A percentile compares a stretch with the other conserved stretches of the same genome.
Conservation (phyloP, 2,113 vertebrate species). For the Stigmatopora nigra region DNA sequence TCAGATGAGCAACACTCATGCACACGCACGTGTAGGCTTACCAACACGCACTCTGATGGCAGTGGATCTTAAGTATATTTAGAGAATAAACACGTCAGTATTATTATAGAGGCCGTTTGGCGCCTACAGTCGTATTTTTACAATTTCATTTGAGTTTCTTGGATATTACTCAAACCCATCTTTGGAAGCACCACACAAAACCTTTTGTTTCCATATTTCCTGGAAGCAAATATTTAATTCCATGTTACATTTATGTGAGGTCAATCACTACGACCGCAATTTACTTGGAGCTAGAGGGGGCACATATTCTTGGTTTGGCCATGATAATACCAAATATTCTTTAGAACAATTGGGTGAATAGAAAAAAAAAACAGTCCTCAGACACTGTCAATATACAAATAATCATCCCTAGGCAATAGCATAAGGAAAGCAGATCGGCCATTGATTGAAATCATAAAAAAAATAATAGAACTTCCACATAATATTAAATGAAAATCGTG, state of each 20-base stretch:
- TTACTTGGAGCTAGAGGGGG: slow-evolving; percentile 49
- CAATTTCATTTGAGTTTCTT: slow-evolving; percentile 31
- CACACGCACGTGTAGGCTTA: not conserved
- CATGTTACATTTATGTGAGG: slow-evolving; percentile 51
- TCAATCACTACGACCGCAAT: slow-evolving; percentile 47
- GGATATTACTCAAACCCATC: slow-evolving; percentile 40
- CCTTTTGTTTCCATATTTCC: slow-evolving; percentile 42
- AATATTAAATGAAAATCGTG: not conserved
- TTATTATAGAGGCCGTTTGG: slow-evolving; percentile 20
- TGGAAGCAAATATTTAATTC: slow-evolving; percentile 58
- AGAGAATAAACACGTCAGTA: slow-evolving; percentile 10
- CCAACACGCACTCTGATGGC: slow-evolving; percentile 10
- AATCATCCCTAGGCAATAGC: slow-evolving; percentile 30
- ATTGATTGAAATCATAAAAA: not conserved
- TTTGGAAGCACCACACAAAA: slow-evolving; percentile 42
- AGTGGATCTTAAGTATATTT: not conserved
- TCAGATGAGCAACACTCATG: slow-evolving; percentile 36
- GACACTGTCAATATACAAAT: slow-evolving; percentile 47
- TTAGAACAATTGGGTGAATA: slow-evolving; percentile 42
- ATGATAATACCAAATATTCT: slow-evolving; percentile 35
- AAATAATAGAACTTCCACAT: not conserved
- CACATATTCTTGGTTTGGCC: slow-evolving; percentile 55
- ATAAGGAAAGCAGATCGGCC: slow-evolving; percentile 16
- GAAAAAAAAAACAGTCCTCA: too few relatives aligned
- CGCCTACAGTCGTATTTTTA: slow-evolving; percentile 22